These are phyloP conservation scores for Caenorhabditis sp. DNA, from an alignment of 2,888 invertebrate genomes.

Conservation along the genomic window DNA sequence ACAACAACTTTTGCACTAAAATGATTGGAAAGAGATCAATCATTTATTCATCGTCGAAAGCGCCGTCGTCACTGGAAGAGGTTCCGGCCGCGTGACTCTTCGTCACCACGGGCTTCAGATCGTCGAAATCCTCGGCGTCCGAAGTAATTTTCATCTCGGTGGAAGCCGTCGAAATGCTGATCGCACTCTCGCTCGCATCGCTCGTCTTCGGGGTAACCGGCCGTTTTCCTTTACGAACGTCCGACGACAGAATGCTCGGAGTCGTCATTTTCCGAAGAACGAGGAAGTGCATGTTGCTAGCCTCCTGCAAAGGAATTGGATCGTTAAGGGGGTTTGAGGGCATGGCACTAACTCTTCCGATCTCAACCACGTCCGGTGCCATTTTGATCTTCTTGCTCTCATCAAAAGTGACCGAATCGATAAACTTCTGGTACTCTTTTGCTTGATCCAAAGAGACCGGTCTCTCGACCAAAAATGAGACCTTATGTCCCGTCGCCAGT, in stretches of 20 bases:
- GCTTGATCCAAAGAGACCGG: neutral
- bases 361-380: constrained; percentile 38
- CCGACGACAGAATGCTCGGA: constrained; percentile 45
- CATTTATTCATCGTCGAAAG: constrained; percentile 50
- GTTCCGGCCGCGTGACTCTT: constrained; percentile 51
- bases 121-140: constrained; percentile 46
- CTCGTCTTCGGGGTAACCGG: constrained; percentile 6
- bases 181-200: constrained; percentile 7
- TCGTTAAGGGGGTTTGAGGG: too few relatives aligned
- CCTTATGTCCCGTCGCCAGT: constrained; percentile 9
- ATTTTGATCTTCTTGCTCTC: constrained; percentile 21
- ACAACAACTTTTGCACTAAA: too few relatives aligned
- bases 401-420: constrained; percentile 15
- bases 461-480: constrained; percentile 35
- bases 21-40: too few relatives aligned
- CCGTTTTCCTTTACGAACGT: constrained; percentile 12
- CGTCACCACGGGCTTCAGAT: constrained; percentile 47
- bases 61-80: constrained; percentile 15
- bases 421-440: constrained; percentile 9
- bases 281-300: constrained; percentile 43
- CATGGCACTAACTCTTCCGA: too few relatives aligned
- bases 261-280: constrained; percentile 40
- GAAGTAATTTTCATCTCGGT: constrained; percentile 48
- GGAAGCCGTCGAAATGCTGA: constrained; percentile 45
- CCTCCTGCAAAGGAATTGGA: too few relatives aligned